Percentiles rank a stretch among this genome's conserved stretches.
These are phyloP conservation scores for Campaea margaritaria DNA, from an alignment of 2,888 invertebrate genomes.

Conservation along the genomic window DNA sequence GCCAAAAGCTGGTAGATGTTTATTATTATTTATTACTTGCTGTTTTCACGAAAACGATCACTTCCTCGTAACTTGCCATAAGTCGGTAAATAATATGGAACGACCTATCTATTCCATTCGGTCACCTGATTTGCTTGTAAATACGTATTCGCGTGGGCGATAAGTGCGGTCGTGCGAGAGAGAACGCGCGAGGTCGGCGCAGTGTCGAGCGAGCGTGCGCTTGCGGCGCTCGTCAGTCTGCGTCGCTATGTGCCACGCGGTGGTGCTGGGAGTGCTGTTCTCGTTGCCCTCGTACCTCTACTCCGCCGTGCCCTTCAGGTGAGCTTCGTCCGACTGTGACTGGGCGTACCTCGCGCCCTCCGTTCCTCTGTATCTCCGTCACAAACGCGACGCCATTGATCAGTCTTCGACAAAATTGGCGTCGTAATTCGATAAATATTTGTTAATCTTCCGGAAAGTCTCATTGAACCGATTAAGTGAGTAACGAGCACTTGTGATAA, in stretches of 20 bases:
- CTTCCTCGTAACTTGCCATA: neutral
- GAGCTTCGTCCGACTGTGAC: slow-evolving; percentile 46
- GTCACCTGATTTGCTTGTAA: slow-evolving; percentile 25
- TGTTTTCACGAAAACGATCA: too few relatives aligned
- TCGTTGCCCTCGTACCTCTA: slow-evolving; percentile 78
- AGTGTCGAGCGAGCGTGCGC: slow-evolving; percentile 1
- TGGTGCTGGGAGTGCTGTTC: slow-evolving; percentile 76
- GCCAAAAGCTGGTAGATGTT: too few relatives aligned
- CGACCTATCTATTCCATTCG: slow-evolving; percentile 10
- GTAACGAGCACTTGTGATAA: neutral
- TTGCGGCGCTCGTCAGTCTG: slow-evolving; percentile 37
- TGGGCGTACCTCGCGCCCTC: neutral
- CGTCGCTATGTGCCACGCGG: slow-evolving; percentile 72
- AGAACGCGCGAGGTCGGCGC: neutral
- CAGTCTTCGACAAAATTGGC: too few relatives aligned
- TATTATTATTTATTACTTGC: too few relatives aligned
- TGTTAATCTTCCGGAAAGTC: too few relatives aligned
- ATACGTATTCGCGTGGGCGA: slow-evolving; percentile 9
- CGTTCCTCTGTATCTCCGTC: neutral
- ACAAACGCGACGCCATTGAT: too few relatives aligned
- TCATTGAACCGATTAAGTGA: too few relatives aligned
- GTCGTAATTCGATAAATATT: too few relatives aligned
- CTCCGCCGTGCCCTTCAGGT: slow-evolving; percentile 79
- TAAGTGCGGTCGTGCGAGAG: neutral
- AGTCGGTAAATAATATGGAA: slow-evolving; percentile 4